Evolutionary conservation across 2,797 vertebrate species (phyloP).

Genomic region (Sparus aurata): DNA sequence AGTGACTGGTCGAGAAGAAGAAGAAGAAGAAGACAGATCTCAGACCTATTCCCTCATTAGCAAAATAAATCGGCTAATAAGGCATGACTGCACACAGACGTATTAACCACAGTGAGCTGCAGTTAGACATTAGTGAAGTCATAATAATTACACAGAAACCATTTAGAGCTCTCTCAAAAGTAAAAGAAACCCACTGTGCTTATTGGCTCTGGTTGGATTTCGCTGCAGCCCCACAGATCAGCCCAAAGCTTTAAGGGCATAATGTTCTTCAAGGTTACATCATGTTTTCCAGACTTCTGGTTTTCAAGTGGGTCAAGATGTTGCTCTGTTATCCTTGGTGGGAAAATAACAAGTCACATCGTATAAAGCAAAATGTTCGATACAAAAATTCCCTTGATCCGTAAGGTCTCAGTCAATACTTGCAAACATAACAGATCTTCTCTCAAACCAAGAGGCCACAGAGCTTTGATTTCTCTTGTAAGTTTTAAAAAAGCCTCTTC

Average conservation of each 20-base stretch:
- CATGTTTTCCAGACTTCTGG: neutral
- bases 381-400: neutral
- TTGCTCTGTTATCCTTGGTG: neutral
- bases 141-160: neutral
- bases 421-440: neutral
- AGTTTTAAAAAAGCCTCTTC: neutral
- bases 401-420: neutral
- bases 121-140: neutral
- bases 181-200: neutral
- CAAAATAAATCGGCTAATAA: neutral
- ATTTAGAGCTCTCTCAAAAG: neutral
- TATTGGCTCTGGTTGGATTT: neutral
- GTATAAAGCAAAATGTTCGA: neutral
- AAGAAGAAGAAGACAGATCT: neutral
- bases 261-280: neutral
- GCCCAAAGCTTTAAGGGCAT: neutral
- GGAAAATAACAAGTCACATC: neutral
- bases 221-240: neutral
- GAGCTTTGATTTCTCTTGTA: neutral
- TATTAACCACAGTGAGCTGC: neutral
- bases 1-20: neutral
- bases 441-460: neutral
- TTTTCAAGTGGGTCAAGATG: neutral
- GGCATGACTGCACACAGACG: neutral
- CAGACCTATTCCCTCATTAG: neutral